A percentile compares a stretch with the other conserved stretches of the same genome.
These are phyloP conservation scores for Epicampocera succincta DNA, from an alignment of 2,888 invertebrate genomes.

Conservation along the genomic window DNA sequence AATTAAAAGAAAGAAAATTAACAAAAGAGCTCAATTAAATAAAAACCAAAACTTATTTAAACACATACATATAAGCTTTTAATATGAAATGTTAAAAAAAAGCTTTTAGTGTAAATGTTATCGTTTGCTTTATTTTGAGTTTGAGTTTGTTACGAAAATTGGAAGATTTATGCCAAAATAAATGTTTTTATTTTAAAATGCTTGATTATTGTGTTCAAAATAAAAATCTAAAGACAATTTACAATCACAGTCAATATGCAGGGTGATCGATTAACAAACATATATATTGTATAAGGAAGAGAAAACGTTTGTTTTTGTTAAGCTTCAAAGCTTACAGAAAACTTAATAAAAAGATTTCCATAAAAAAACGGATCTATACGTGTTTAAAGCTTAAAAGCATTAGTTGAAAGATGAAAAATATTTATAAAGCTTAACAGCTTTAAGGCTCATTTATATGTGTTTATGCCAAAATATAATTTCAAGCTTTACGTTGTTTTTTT, in stretches of 20 bases:
- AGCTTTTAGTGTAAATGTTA: conserved; percentile 67
- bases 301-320: conserved; percentile 47
- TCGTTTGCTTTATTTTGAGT: conserved; percentile 67
- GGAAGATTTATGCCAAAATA: conserved; percentile 44
- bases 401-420: too few relatives aligned
- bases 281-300: conserved; percentile 7
- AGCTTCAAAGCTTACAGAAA: neutral
- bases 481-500: too few relatives aligned
- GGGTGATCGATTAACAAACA: conserved; percentile 58
- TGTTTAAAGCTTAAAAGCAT: too few relatives aligned
- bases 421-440: too few relatives aligned
- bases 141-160: conserved; percentile 62
- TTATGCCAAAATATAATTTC: too few relatives aligned
- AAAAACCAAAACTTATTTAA: conserved; percentile 5
- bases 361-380: too few relatives aligned
- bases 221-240: conserved; percentile 3
- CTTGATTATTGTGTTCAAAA: conserved; percentile 56
- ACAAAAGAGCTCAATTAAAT: conserved; percentile 62
- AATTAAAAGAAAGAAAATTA: conserved; percentile 32
- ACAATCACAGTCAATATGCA: conserved; percentile 52
- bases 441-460: too few relatives aligned
- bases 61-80: conserved; percentile 50
- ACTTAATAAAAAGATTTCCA: too few relatives aligned
- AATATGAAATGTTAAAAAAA: conserved; percentile 39
- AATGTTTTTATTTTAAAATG: conserved; percentile 43